Evolutionary conservation across 1,140 invertebrate genomes (phyloP).

Genomic region (Maniola jurtina): DNA sequence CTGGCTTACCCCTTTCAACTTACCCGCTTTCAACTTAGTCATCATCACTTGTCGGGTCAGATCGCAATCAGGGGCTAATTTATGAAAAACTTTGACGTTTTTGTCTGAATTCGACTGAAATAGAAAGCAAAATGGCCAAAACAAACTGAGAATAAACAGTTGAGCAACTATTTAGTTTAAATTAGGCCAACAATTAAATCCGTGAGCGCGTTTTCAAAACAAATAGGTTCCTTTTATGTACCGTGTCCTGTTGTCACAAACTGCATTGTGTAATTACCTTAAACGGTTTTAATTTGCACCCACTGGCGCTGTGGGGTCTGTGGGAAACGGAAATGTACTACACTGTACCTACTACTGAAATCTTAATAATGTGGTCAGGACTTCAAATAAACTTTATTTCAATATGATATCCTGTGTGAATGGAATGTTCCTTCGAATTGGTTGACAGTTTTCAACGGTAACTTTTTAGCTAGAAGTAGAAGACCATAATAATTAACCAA

Average conservation of each 20-base stretch:
- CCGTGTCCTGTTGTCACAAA: slow-evolving; percentile 19
- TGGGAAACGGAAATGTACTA: slow-evolving; percentile 12
- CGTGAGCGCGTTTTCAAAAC: slow-evolving; percentile 18
- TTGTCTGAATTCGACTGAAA: no score
- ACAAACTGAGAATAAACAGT: slow-evolving; percentile 8
- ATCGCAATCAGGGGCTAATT: no score
- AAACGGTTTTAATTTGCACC: slow-evolving; percentile 29
- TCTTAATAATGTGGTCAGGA: background rate
- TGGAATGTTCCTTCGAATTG: no score
- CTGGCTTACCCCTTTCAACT: no score
- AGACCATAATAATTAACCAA: no score
- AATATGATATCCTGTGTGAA: no score
- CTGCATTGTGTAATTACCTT: slow-evolving; percentile 28
- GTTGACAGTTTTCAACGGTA: no score
- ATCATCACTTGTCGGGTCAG: no score
- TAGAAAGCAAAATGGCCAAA: background rate
- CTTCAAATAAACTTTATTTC: no score
- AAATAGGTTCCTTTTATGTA: slow-evolving; percentile 30
- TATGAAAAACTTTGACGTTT: no score
- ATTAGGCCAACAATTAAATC: slow-evolving; percentile 20
- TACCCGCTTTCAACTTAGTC: no score
- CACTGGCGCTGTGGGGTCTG: background rate
- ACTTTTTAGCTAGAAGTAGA: no score
- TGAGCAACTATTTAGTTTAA: slow-evolving; percentile 22
- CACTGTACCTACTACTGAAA: background rate